Evolutionary conservation across 2,888 invertebrate species (phyloP), one percentile per base, ranked within the genome.

Genomic region (Phrixothrix hirtus): DNA sequence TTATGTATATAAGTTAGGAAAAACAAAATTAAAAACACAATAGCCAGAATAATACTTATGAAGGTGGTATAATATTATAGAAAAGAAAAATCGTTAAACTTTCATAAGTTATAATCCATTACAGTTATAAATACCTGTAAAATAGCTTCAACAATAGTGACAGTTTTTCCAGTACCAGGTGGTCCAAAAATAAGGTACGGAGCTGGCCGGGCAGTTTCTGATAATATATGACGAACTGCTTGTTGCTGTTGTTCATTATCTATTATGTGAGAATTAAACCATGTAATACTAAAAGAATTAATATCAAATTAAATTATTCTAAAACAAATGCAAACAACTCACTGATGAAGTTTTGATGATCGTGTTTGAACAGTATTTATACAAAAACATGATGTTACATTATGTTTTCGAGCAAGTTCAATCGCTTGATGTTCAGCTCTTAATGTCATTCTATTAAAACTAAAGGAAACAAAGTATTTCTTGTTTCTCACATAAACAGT

Each of bases 141-240:
- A 35, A 88, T 82, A 2, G 84, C 76, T 73, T 89, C 89, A 1
- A 87, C 84, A 4, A 89, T 63, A 1, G 88, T 88, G 1, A 85
- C 79, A 0, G 88, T 88, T 73, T 87, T 87, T 1, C 87, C 87
- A 1, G 87, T 87, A 1, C 84, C 84, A 16, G 57, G 82, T 11
- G 83, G 83, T 2, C 84, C 84, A 72, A 81, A 83, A 30, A 84
- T 71, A 36, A 84, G 71, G 64, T 83, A 83, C 0, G 83, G 83
- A 1, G 75, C 63, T 1, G 82, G 82, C 25, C 77, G 73, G 2
- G 76, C 69, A 49, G 76, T 75, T 1, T 77, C 79, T 6, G 73
- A 67, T 1, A 83, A 61, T 17, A 83, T 80, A 55, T 79, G 73
- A 13, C 61, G 55, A 1, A 83, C 79, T 4, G 82, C 82, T 30